Percentiles rank a stretch among this genome's conserved stretches.
phyloP scores from a whole-genome alignment of 2,888 invertebrate genomes.

The Nemotelus nigrinus region DNA sequence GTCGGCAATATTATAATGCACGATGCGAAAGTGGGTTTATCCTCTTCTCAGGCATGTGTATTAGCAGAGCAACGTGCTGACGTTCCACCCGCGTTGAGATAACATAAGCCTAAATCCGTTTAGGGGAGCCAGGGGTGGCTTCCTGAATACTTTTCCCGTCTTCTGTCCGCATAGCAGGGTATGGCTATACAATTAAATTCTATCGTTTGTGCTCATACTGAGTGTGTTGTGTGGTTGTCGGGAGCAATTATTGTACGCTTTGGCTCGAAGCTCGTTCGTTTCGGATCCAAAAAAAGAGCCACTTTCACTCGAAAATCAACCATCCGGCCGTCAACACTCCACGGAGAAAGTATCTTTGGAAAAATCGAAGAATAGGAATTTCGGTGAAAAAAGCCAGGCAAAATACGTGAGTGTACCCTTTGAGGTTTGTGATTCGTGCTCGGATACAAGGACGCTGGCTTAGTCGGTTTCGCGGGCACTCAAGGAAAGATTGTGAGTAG shows the following conservation, averaged over 20 bases:
- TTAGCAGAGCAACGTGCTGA: constrained; percentile 1
- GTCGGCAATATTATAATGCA: neutral
- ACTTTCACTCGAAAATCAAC: constrained; percentile 12
- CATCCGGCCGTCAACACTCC: neutral
- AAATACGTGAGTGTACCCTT: constrained; percentile 11
- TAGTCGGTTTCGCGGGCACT: constrained; percentile 21
- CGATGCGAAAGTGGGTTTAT: constrained; percentile 27
- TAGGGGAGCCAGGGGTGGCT: neutral
- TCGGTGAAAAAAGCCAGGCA: too few species aligned
- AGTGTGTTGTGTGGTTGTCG: neutral
- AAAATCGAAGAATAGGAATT: constrained; percentile 6
- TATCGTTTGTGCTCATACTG: neutral
- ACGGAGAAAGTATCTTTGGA: constrained; percentile 5
- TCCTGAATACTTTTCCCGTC: neutral
- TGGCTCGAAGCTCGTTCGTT: too few species aligned
- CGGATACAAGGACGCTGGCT: too few species aligned
- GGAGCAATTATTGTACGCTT: too few species aligned
- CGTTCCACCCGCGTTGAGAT: neutral
- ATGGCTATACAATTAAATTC: neutral
- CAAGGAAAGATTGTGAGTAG: neutral
- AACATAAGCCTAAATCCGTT: constrained; percentile 10
- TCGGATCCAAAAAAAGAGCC: neutral
- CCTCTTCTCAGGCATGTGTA: constrained; percentile 10
- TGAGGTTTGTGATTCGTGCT: neutral
- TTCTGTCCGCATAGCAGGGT: neutral